Evolutionary conservation across 1,140 invertebrate species (phyloP).

Genomic region (Venturia canescens): DNA sequence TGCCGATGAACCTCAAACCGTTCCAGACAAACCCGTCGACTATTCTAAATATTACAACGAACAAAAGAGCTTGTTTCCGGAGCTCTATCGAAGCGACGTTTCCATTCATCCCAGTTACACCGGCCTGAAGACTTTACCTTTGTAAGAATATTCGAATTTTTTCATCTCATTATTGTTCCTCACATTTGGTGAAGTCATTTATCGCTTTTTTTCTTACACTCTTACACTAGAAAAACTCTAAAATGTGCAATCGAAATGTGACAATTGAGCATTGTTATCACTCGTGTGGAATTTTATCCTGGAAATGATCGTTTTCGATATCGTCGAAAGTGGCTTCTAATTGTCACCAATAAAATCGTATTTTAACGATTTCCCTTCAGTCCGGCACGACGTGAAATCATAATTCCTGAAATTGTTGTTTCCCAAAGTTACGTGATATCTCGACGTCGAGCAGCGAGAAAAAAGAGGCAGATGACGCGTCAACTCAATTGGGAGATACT

Average conservation of each 20-base stretch:
- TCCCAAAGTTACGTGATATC: constrained; percentile 66
- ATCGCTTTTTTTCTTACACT: neutral
- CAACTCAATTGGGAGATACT: constrained; percentile 69
- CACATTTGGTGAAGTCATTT: neutral
- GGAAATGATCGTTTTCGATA: too few species aligned
- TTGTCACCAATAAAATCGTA: too few species aligned
- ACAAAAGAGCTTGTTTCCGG: constrained; percentile 62
- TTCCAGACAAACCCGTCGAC: neutral
- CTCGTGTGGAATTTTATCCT: too few species aligned
- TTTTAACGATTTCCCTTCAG: too few species aligned
- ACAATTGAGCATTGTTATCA: too few species aligned
- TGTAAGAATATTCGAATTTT: constrained; percentile 62
- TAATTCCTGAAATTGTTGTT: neutral
- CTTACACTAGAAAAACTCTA: too few species aligned
- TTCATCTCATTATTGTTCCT: neutral
- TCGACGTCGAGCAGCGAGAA: constrained; percentile 62
- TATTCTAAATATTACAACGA: constrained; percentile 55
- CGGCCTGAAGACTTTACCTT: constrained; percentile 62
- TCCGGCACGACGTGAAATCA: neutral
- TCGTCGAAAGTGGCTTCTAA: too few species aligned
- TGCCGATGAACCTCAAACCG: neutral
- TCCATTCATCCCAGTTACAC: constrained; percentile 68
- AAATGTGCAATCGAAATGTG: too few species aligned
- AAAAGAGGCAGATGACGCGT: constrained; percentile 60
- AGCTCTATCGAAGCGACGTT: constrained; percentile 65